phyloP scores from a whole-genome alignment of 37 sponge, comb jelly and placozoan species.

The Theonella swinhoei region DNA sequence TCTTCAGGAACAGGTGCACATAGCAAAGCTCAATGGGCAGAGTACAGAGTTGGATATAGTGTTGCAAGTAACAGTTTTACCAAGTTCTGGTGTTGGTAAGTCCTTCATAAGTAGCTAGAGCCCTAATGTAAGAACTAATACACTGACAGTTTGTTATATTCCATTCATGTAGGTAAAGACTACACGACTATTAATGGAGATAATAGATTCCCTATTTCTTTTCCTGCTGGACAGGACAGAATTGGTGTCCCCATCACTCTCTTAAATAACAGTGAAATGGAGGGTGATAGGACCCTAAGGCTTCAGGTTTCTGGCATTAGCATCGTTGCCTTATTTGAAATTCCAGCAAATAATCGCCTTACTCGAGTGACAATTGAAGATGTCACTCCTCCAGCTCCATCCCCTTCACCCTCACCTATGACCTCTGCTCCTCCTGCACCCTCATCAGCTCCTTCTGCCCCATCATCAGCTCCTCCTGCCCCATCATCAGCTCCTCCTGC shows the following conservation, averaged over 20 bases:
- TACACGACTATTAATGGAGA: not conserved
- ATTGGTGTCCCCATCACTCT: not conserved
- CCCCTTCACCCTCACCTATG: not conserved
- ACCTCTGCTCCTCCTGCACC: not conserved
- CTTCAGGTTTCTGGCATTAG: not conserved
- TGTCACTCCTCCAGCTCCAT: not conserved
- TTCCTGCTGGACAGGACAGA: not conserved
- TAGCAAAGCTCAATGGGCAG: not conserved
- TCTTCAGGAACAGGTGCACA: not conserved
- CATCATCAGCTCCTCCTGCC: not conserved
- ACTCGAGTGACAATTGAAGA: not conserved
- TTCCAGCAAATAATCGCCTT: too few species aligned
- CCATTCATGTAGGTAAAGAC: not conserved
- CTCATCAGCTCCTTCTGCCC: not conserved
- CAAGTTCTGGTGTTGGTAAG: not conserved
- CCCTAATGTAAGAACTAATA: not conserved
- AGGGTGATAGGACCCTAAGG: not conserved
- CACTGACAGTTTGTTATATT: too few species aligned
- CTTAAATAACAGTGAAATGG: not conserved
- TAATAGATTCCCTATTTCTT: not conserved
- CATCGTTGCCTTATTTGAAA: not conserved
- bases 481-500: not conserved
- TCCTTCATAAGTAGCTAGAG: not conserved
- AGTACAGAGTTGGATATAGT: not conserved
- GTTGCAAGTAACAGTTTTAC: not conserved